Evolutionary conservation across 2,797 vertebrate species (phyloP).

Genomic region (Syncerus caffer): DNA sequence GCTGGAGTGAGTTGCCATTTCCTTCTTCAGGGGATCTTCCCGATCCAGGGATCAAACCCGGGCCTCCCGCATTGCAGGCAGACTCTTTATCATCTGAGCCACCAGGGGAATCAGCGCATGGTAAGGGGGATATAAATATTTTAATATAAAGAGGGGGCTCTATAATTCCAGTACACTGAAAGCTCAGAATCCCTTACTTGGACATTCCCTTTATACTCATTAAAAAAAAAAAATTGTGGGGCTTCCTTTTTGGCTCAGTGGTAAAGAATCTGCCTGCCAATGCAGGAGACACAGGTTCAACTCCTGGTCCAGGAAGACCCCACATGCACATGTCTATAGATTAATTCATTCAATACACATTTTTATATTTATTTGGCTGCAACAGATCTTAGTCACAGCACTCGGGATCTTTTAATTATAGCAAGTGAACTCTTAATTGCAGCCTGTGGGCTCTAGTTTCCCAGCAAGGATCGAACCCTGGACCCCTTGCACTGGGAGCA

Average conservation of each 20-base stretch:
- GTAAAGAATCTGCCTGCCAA: background rate
- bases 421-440: background rate
- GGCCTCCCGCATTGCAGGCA: background rate
- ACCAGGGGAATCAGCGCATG: background rate
- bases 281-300: background rate
- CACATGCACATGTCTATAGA: background rate
- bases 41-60: fast-evolving
- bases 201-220: background rate
- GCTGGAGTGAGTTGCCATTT: background rate
- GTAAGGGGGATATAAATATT: background rate
- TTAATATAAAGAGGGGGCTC: background rate
- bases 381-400: background rate
- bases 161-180: background rate
- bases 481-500: background rate
- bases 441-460: background rate
- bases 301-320: background rate
- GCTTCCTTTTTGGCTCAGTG: background rate
- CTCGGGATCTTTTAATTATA: background rate
- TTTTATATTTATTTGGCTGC: background rate
- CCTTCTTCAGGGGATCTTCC: background rate
- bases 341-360: background rate
- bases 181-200: background rate
- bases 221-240: background rate
- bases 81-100: background rate
- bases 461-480: background rate